phyloP scores from a whole-genome alignment of 2,797 vertebrate genomes.

The Microctenopoma steveboyesi region DNA sequence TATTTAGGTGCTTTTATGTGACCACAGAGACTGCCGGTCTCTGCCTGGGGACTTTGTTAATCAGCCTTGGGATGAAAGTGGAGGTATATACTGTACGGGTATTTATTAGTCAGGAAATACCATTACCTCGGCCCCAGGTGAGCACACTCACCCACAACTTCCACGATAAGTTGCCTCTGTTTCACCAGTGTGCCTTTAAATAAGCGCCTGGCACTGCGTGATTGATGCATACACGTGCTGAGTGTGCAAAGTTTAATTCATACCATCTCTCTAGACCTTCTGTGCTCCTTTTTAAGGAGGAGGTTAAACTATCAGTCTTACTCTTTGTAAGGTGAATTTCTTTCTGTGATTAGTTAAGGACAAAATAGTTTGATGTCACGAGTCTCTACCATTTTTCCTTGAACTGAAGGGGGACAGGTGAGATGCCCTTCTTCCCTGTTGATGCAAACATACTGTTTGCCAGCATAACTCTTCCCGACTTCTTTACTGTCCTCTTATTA shows the following conservation, averaged over 20 bases:
- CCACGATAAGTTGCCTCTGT: not conserved
- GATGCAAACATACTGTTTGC: not conserved
- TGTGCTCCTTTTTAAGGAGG: not conserved
- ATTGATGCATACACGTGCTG: not conserved
- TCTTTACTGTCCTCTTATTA: slow-evolving; percentile 48
- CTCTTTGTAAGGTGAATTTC: not conserved
- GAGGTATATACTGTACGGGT: slow-evolving; percentile 2
- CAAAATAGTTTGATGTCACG: not conserved
- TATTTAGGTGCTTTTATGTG: slow-evolving; percentile 48
- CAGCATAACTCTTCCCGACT: slow-evolving; percentile 33
- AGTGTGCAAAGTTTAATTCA: not conserved
- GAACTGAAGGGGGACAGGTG: slow-evolving; percentile 43
- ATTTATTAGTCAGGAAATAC: slow-evolving; percentile 30
- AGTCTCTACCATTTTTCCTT: slow-evolving; percentile 14
- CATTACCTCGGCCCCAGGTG: slow-evolving; percentile 8
- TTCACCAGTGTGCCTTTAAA: not conserved
- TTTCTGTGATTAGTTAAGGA: not conserved
- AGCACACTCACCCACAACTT: not conserved
- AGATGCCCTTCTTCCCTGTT: slow-evolving; percentile 18
- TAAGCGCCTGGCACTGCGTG: not conserved
- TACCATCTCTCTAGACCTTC: not conserved
- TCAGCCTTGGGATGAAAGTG: slow-evolving; percentile 39
- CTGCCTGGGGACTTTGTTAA: slow-evolving; percentile 52
- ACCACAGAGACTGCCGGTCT: slow-evolving; percentile 29
- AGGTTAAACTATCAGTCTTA: not conserved